A percentile compares a stretch with the other conserved stretches of the same genome.
Evolutionary conservation across 1,140 invertebrate genomes (phyloP).

Genomic region (Drosophila pallidifrons): DNA sequence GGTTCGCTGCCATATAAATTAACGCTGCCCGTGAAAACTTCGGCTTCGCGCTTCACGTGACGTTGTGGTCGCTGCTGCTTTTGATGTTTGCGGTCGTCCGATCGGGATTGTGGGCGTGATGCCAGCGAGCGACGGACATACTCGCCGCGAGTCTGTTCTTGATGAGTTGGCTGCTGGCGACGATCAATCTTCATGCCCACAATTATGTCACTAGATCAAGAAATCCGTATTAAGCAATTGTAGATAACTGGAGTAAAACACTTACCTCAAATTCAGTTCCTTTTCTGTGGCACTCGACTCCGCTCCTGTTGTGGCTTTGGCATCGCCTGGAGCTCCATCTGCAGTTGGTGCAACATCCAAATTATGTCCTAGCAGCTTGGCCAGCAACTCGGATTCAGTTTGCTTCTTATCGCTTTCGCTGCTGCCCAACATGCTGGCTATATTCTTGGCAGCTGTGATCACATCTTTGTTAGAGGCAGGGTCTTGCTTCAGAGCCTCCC

Average conservation of each 20-base stretch:
- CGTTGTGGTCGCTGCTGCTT: slow-evolving; percentile 41
- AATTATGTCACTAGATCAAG: slow-evolving; percentile 87
- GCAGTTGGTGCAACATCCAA: slow-evolving; percentile 73
- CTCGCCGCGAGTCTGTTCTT: slow-evolving; percentile 79
- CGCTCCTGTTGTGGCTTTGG: slow-evolving; percentile 3
- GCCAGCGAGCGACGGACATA: slow-evolving; percentile 74
- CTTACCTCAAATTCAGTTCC: slow-evolving; percentile 76
- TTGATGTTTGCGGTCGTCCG: slow-evolving; percentile 36
- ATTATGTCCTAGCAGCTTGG: slow-evolving; percentile 87
- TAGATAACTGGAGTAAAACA: slow-evolving; percentile 10
- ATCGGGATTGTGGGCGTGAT: slow-evolving; percentile 36
- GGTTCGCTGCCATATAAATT: slow-evolving; percentile 87
- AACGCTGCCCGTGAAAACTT: slow-evolving; percentile 76
- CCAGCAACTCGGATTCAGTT: slow-evolving; percentile 91
- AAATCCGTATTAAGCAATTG: slow-evolving; percentile 36
- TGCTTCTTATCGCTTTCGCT: slow-evolving; percentile 87
- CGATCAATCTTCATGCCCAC: slow-evolving; percentile 91
- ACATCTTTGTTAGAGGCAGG: slow-evolving; percentile 60
- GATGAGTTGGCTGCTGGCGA: slow-evolving; percentile 66
- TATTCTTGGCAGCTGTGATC: slow-evolving; percentile 88
- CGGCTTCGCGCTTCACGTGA: slow-evolving; percentile 63
- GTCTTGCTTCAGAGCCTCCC: slow-evolving; percentile 66
- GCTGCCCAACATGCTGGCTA: slow-evolving; percentile 89
- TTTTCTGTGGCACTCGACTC: slow-evolving; percentile 25
- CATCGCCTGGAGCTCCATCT: slow-evolving; percentile 22